Base-by-base conservation (phyloP, 2,888 invertebrate species). In the Invenusta paracnida region DNA sequence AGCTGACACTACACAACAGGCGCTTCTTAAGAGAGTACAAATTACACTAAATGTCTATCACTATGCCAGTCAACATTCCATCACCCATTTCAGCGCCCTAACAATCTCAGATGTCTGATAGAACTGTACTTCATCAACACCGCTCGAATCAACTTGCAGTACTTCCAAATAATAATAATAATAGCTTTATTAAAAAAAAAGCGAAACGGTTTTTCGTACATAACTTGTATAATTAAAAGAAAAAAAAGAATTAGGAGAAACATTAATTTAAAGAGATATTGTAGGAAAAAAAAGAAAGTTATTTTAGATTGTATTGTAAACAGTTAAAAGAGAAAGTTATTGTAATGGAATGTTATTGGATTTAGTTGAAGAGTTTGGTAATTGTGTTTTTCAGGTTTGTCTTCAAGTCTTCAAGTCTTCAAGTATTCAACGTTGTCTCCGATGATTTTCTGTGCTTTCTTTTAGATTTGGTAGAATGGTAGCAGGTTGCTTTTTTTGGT, bases 401-500 rank as follows among this genome's bases (percentile, higher is more conserved):
- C 73, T 73, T 73, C 73, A 73, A 13, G 73, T 73, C 73, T 73
- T 73, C n/a, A n/a, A n/a, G 73, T 73, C 73, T 73, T 73, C 73
- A 73, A 13, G 73, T 73, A 5, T 73, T 73, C 27, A 73, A 73
- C 73, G 73, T 73, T 23, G 73, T 73, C 73, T 73, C 73, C 73
- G 73, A 73, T 73, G 17, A 73, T 73, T 73, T 73, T 73, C 73
- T 73, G 73, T 25, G 73, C 73, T 73, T 73, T 73, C 73, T 73
- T 73, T 73, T 73, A 23, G 73, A 73, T 73, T 73, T 73, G 73
- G 73, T 73, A 73, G 73, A 73, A 73, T 23, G 23, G 23, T 5
- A n/a, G 73, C 73, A 73, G 23, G 23, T 23, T 23, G 73, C 73
- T 25, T 73, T 73, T 23, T 73, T 73, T 73, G 73, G 73, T 73